Conservation (phyloP, 1,140 invertebrate genomes). For the Spodoptera frugiperda region DNA sequence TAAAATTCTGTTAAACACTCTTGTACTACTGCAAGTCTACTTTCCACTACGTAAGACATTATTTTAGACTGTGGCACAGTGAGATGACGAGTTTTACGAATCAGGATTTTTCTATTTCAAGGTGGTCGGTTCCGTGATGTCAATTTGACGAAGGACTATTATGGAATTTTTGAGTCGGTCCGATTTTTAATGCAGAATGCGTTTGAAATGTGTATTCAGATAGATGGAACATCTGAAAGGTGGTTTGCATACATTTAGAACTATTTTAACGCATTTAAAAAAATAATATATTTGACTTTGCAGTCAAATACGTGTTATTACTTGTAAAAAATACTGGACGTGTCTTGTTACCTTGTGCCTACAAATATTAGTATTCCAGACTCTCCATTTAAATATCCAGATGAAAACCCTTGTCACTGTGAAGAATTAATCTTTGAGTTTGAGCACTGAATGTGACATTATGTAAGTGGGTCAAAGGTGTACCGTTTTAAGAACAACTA, state of each 20-base stretch:
- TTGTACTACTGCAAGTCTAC: constrained; percentile 51
- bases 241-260: too few species aligned
- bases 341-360: too few species aligned
- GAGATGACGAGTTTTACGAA: constrained; percentile 60
- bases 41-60: constrained; percentile 3
- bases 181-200: constrained; percentile 28
- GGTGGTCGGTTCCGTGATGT: constrained; percentile 62
- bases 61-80: constrained; percentile 56
- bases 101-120: constrained; percentile 65
- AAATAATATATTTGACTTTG: too few species aligned
- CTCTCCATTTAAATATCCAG: constrained; percentile 32
- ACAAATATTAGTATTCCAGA: not conserved
- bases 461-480: constrained; percentile 46
- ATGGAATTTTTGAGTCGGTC: constrained; percentile 37
- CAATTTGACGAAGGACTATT: constrained; percentile 48
- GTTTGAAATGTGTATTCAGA: constrained; percentile 21
- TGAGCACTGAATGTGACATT: constrained; percentile 41
- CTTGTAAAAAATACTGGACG: too few species aligned
- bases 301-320: too few species aligned
- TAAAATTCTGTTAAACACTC: constrained; percentile 35
- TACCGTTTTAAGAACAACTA: not conserved
- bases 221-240: not conserved
- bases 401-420: constrained; percentile 46
- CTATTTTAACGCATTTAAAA: too few species aligned
- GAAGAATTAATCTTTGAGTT: constrained; percentile 41